These are phyloP conservation scores for Acrobasis suavella DNA, from an alignment of 2,888 invertebrate species.

Conservation along the genomic window DNA sequence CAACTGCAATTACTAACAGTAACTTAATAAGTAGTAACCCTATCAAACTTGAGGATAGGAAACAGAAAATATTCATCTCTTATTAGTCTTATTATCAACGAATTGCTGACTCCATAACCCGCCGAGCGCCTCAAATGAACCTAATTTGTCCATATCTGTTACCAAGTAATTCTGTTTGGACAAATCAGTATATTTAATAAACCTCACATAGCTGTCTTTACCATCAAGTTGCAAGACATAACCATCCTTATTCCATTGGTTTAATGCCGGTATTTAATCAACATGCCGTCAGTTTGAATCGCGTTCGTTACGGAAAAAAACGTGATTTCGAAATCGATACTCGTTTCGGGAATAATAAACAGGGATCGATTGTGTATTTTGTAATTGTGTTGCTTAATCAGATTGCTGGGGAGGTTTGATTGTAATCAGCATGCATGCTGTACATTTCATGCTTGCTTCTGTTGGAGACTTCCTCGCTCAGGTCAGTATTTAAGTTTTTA, in stretches of 20 bases:
- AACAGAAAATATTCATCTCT: conserved; percentile 7
- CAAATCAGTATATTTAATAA: conserved; percentile 58
- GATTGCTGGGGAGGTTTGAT: conserved; percentile 5
- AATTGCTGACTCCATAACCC: conserved; percentile 9
- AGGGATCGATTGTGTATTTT: conserved; percentile 20
- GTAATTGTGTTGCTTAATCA: conserved; percentile 21
- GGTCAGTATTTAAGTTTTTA: background rate
- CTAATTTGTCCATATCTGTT: conserved; percentile 43
- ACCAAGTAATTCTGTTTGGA: conserved; percentile 55
- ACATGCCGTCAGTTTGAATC: conserved; percentile 35
- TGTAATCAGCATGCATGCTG: conserved; percentile 9
- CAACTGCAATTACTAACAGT: background rate
- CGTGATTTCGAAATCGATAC: conserved; percentile 36
- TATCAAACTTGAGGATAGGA: background rate
- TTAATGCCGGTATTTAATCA: conserved; percentile 25
- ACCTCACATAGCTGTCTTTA: conserved; percentile 35
- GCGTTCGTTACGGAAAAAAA: conserved; percentile 45
- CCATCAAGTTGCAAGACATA: conserved; percentile 18
- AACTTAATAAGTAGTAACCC: background rate
- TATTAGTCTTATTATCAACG: conserved; percentile 5
- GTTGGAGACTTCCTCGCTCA: background rate
- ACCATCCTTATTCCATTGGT: conserved; percentile 12
- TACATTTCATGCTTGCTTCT: background rate
- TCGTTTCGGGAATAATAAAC: conserved; percentile 26
- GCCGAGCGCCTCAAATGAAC: conserved; percentile 31